Conservation (phyloP, 30 jellyfish, hydroid and myxozoan species). For the Aurelia sp. region DNA sequence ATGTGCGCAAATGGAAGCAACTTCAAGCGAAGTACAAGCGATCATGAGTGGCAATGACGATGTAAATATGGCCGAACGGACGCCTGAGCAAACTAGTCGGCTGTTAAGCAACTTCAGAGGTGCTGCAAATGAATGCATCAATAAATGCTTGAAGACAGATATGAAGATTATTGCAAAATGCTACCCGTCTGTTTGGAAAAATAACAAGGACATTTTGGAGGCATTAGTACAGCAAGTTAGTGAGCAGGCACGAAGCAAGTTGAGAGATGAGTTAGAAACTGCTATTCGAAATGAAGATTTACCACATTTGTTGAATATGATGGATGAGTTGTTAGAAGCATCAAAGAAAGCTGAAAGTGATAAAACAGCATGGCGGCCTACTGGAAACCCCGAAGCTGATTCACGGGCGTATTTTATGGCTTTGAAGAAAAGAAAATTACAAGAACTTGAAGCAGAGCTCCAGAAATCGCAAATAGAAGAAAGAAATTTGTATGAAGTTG, state of each 20-base stretch:
- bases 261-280: slow-evolving; percentile 20
- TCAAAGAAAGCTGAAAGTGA: slow-evolving; percentile 12
- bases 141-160: slow-evolving; percentile 36
- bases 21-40: not conserved
- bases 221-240: slow-evolving; percentile 21
- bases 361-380: slow-evolving; percentile 62
- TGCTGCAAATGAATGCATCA: slow-evolving; percentile 36
- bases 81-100: not conserved
- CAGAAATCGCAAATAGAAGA: slow-evolving; percentile 26
- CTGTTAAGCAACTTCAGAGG: slow-evolving; percentile 3
- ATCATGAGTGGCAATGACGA: not conserved
- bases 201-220: slow-evolving; percentile 44
- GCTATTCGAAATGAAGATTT: slow-evolving; percentile 21
- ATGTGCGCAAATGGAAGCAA: not conserved
- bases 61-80: not conserved
- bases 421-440: slow-evolving; percentile 18
- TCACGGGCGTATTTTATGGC: slow-evolving; percentile 68
- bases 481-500: slow-evolving; percentile 6
- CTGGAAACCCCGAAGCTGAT: slow-evolving; percentile 69
- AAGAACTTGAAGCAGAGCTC: slow-evolving; percentile 44
- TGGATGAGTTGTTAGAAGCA: slow-evolving; percentile 29
- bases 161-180: slow-evolving; percentile 32
- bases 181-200: slow-evolving; percentile 43
- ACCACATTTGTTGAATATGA: slow-evolving; percentile 4
- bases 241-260: slow-evolving; percentile 22